Conservation (phyloP, 2,113 vertebrate species). For the Pseudopodoces humilis region DNA sequence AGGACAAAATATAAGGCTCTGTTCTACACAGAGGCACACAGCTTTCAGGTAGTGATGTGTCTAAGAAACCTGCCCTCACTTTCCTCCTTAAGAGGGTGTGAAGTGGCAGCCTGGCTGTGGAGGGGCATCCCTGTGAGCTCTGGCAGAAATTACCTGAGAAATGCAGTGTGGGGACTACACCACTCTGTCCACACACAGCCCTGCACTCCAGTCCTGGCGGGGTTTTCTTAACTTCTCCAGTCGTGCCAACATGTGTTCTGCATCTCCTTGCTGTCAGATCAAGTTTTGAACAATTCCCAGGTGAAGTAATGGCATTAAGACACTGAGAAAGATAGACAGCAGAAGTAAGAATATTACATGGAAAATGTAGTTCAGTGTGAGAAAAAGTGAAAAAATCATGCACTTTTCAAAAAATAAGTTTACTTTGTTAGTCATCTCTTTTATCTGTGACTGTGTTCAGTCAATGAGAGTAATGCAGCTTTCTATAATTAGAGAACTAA, state of each 20-base stretch:
- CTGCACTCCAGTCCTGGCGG: neutral
- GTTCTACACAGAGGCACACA: neutral
- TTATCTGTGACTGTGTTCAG: neutral
- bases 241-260: fast-evolving
- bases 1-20: neutral
- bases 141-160: neutral
- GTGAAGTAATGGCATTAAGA: neutral
- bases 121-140: neutral
- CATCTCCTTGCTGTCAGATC: neutral
- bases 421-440: neutral
- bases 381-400: neutral
- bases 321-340: neutral
- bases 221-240: neutral
- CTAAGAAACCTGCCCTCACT: neutral
- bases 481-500: neutral
- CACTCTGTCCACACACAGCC: neutral
- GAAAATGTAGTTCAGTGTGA: neutral
- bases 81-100: neutral
- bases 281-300: neutral
- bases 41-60: neutral
- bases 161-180: fast-evolving
- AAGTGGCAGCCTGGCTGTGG: neutral
- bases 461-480: neutral
- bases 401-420: neutral
- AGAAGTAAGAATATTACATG: neutral